phyloP scores from a whole-genome alignment of 1,140 invertebrate genomes.

The Drosophila nebulosa region DNA sequence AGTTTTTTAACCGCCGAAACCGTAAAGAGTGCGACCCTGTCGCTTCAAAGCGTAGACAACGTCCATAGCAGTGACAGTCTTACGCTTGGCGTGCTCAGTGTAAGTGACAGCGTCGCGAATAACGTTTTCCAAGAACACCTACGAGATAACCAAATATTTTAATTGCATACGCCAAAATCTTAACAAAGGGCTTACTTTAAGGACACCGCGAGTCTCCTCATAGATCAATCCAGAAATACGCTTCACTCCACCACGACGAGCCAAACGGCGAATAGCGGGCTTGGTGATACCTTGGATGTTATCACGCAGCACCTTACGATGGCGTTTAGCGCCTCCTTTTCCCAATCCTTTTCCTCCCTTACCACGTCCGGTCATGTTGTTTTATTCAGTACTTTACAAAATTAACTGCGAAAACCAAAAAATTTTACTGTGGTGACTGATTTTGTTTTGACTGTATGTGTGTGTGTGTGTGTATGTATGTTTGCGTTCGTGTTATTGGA shows the following conservation, averaged over 20 bases:
- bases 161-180: conserved; percentile 82
- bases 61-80: conserved; percentile 93
- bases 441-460: no score
- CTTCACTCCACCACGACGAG: conserved; percentile 89
- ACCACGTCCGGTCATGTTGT: conserved; percentile 84
- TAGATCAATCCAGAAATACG: conserved; percentile 89
- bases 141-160: conserved; percentile 67
- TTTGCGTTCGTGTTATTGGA: no score
- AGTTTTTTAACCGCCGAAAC: conserved; percentile 84
- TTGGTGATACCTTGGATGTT: conserved; percentile 88
- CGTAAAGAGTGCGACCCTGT: conserved; percentile 88
- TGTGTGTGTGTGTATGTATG: no score
- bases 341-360: conserved; percentile 87
- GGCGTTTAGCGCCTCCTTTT: conserved; percentile 87
- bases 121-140: conserved; percentile 91
- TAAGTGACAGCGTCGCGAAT: conserved; percentile 92
- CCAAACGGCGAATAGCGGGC: conserved; percentile 83
- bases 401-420: conserved; percentile 8
- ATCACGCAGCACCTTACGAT: conserved; percentile 86
- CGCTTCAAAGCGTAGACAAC: conserved; percentile 92
- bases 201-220: conserved; percentile 86
- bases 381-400: conserved; percentile 12
- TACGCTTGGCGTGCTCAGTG: conserved; percentile 91
- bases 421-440: not conserved
- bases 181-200: conserved; percentile 84